Conservation (phyloP, 2,113 vertebrate genomes). For the Channa maculata region DNA sequence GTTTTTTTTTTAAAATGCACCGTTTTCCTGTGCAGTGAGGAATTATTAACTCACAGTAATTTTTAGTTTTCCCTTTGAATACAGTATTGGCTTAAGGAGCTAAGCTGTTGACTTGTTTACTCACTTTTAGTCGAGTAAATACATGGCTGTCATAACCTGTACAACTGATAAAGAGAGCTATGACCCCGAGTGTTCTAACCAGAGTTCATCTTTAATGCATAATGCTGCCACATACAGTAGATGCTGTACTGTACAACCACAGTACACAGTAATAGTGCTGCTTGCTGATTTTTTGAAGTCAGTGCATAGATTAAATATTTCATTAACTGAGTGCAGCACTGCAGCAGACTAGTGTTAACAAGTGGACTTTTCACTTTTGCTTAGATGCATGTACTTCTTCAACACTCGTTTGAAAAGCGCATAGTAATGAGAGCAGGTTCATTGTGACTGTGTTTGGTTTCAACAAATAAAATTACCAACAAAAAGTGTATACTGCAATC, state of each 20-base stretch:
- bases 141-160: not conserved
- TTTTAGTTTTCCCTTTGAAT: too few species aligned
- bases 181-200: not conserved
- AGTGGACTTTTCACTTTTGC: not conserved
- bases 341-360: not conserved
- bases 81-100: too few species aligned
- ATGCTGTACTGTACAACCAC: not conserved
- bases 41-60: too few species aligned
- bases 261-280: not conserved
- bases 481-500: too few species aligned
- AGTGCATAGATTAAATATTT: not conserved
- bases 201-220: not conserved
- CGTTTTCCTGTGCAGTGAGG: too few species aligned
- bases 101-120: too few species aligned
- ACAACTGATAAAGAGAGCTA: not conserved
- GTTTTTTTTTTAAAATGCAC: too few species aligned
- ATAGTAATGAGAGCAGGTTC: too few species aligned
- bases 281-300: not conserved
- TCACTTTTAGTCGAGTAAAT: too few species aligned
- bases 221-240: not conserved
- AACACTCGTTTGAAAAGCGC: too few species aligned
- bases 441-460: too few species aligned
- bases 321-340: not conserved
- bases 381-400: slow-evolving; percentile 1
- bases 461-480: too few species aligned